These are phyloP conservation scores for Corticium candelabrum DNA, from an alignment of 37 sponge, comb jelly and placozoan species.

Conservation along the genomic window DNA sequence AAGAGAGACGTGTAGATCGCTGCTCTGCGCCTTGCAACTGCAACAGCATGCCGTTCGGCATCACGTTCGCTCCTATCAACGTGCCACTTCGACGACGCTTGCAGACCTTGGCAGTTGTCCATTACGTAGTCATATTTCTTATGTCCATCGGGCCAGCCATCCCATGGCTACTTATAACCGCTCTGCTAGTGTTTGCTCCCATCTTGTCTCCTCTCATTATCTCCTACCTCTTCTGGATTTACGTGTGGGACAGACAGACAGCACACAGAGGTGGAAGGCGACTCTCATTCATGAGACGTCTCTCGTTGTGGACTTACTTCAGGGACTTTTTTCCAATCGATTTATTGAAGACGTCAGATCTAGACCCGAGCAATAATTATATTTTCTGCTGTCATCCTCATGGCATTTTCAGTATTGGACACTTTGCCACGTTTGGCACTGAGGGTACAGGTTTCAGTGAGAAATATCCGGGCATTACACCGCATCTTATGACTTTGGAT, in stretches of 20 bases:
- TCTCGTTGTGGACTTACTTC: background rate
- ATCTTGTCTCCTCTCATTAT: background rate
- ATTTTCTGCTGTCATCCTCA: constrained; percentile 19
- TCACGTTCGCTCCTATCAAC: constrained; percentile 9
- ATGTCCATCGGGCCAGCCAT: background rate
- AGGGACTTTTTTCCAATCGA: background rate
- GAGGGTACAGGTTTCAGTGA: constrained; percentile 3
- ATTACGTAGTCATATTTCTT: background rate
- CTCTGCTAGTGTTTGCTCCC: constrained; percentile 2
- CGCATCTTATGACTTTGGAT: background rate
- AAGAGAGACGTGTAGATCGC: too few species aligned
- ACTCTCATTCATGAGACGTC: background rate
- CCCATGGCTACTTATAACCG: background rate
- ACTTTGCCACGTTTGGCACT: constrained; percentile 6
- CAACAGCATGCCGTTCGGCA: constrained; percentile 2
- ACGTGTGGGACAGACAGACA: constrained; percentile 1
- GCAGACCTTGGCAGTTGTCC: background rate
- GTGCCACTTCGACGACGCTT: constrained; percentile 8
- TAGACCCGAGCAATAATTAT: constrained; percentile 8
- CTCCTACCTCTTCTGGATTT: constrained; percentile 16
- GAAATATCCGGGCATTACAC: constrained; percentile 14
- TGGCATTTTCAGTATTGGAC: background rate
- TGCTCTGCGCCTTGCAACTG: too few species aligned
- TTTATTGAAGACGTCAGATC: background rate
- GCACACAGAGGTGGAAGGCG: constrained; percentile 7